Base-by-base conservation (phyloP, 2,797 vertebrate genomes). In the Platyrinchus mystaceus region DNA sequence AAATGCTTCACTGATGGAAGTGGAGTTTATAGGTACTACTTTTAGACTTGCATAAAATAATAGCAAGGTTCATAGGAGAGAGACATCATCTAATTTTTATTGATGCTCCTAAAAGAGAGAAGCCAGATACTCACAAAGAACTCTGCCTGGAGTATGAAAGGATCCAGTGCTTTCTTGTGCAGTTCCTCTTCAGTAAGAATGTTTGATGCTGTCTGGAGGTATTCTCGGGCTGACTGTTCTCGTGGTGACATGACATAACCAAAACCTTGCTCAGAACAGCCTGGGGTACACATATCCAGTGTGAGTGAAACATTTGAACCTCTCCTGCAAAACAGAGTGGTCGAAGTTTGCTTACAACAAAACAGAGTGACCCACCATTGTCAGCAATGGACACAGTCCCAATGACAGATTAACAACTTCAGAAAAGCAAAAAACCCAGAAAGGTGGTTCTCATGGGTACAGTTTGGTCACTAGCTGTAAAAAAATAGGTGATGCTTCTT, bases 271-370 rank as follows among this genome's bases (percentile, higher is more conserved):
- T 99, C 99, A 6, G 98, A 99, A 97, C 98, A 99, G 96, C 99
- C 99, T 2, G 99, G 99, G 3, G 99, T 99, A 93, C 99, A 99
- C 99, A 99, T 99, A 96, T 99, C 99, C 98, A 99, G 96, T 12
- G 99, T 99, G 95, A 99, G 98, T 9, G 99, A 99, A 95, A 99
- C 99, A 39, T 99, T 99, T 93, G 99, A 99, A 89, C 99, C 99
- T 95, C 99, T 98, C 98, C 99, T 99, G 98, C 32, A 95, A 87
- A 96, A 95, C 7, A 94, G 24, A 88, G 50, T 0, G 1, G 55
- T 18, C 2, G 1, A 73, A 73, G 52, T 67, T 93, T 50, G 63
- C 43, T 86, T 77, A 84, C 37, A 88, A 28, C 23, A 50, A 22
- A 71, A 68, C 15, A 55, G 26, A 46, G 26, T 34, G 47, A 64